Percentiles rank a stretch among this genome's conserved stretches.
Evolutionary conservation across 92 coral and sea anemone species (phyloP).

Genomic region (Desmophyllum pertusum): DNA sequence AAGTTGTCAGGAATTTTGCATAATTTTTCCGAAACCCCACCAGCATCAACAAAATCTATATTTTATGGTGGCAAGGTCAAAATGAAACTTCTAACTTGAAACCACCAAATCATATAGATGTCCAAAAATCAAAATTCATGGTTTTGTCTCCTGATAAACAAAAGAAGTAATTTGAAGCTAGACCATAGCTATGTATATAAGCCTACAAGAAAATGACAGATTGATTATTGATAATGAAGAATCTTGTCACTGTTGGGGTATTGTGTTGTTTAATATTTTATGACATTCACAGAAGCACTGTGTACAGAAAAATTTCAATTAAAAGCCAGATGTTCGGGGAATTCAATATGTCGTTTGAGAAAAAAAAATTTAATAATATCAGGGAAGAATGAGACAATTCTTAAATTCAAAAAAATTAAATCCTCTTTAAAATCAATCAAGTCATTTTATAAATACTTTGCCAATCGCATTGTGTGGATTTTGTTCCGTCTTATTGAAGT

Average conservation of each 20-base stretch:
- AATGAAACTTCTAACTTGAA: constrained; percentile 37
- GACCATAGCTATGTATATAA: constrained; percentile 57
- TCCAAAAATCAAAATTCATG: constrained; percentile 60
- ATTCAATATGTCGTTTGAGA: constrained; percentile 28
- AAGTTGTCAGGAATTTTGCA: constrained; percentile 13
- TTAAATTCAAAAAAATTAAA: constrained; percentile 8
- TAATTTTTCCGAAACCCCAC: constrained; percentile 26
- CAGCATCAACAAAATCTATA: constrained; percentile 33
- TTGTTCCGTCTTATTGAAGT: not conserved
- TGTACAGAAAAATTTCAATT: constrained; percentile 64
- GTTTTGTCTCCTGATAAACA: constrained; percentile 50
- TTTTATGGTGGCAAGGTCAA: constrained; percentile 45
- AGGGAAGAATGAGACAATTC: not conserved
- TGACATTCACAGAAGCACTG: constrained; percentile 39
- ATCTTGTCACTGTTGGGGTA: constrained; percentile 72
- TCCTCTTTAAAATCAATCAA: constrained; percentile 32
- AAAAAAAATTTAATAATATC: constrained; percentile 9
- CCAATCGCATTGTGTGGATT: not conserved
- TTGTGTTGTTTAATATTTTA: constrained; percentile 80
- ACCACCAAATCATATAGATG: constrained; percentile 49
- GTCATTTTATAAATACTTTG: not conserved
- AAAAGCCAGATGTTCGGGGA: constrained; percentile 70
- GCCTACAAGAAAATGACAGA: constrained; percentile 65
- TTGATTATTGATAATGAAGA: constrained; percentile 64
- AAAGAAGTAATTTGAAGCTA: constrained; percentile 47